These are phyloP conservation scores for Epinephelus awoara DNA, from an alignment of 2,797 vertebrate species.

Conservation along the genomic window DNA sequence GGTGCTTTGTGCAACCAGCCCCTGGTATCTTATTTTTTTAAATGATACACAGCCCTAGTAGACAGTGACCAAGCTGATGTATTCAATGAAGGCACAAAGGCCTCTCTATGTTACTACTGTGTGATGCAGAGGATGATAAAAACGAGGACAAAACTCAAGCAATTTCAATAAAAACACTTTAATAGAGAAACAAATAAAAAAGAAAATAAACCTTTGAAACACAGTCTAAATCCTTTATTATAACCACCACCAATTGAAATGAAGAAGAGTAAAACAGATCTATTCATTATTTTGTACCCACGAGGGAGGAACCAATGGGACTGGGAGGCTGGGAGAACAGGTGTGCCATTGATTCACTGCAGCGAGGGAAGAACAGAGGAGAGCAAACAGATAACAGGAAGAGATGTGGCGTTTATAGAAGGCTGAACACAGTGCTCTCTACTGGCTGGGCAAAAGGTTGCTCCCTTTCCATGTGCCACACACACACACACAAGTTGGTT, in stretches of 20 bases:
- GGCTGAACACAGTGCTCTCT: constrained; percentile 80
- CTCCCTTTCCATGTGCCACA: constrained; percentile 65
- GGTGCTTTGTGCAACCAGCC: too few relatives aligned
- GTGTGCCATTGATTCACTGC: constrained; percentile 79
- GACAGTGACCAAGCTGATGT: background rate
- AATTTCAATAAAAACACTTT: constrained; percentile 84
- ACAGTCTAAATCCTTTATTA: constrained; percentile 85
- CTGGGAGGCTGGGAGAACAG: constrained; percentile 68
- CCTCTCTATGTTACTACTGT: background rate
- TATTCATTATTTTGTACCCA: constrained; percentile 80
- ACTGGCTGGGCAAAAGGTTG: constrained; percentile 81
- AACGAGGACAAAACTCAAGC: constrained; percentile 29
- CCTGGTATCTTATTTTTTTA: too few relatives aligned
- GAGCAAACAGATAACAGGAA: constrained; percentile 68
- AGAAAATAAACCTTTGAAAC: constrained; percentile 80
- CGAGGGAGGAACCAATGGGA: constrained; percentile 68
- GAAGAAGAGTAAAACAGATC: constrained; percentile 81
- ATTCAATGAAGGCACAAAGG: background rate
- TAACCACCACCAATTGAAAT: constrained; percentile 85
- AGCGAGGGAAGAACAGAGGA: constrained; percentile 69
- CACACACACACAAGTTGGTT: constrained; percentile 16
- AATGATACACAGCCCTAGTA: too few relatives aligned
- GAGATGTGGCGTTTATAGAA: constrained; percentile 69
- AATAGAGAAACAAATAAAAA: constrained; percentile 84
- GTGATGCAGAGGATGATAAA: constrained; percentile 6